Base-by-base conservation (phyloP, 2,888 invertebrate species). In the Lithophane socia region DNA sequence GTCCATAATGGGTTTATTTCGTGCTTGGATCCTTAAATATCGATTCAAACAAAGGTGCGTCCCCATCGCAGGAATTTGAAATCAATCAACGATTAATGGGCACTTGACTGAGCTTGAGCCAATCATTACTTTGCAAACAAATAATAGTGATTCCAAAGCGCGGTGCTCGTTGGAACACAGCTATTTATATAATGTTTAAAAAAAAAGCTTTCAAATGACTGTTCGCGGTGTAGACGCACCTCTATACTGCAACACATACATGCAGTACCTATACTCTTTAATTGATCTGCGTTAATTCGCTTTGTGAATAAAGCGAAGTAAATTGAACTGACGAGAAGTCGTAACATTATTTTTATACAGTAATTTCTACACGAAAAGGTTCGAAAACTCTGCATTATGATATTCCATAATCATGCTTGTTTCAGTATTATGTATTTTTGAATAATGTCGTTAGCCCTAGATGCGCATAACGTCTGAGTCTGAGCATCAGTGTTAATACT, bases 371-470 rank as follows among this genome's bases (percentile, higher is more conserved):
- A 37, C 7, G 37, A 73, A 42, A 21, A 16, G 37, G 37, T 58
- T 37, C 13, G n/a, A 47, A 13, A 56, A 73, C n/a, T 71, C 18
- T 13, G 47, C 18, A 58, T 49, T 37, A 73, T n/a, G 37, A 37
- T 18, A 58, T 10, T 72, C 29, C 16, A 74, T 73, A 37, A 24
- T 60, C 75, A 61, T 75, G 75, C 75, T 75, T 75, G 49, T 42
- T 44, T 52, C 13, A 52, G 42, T 61, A 44, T 44, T 61, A 60
- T 49, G 68, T 61, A n/a, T 44, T 73, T 54, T 18, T n/a, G 2
- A 44, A 64, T 18, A 29, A 75, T 61, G 16, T 49, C 49, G 4
- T 37, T 61, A 52, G 44, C 8, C 29, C 3, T 61, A 52, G 29
- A 63, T 74, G 60, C 37, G 61, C 29, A 29, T 75, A 61, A n/a